Percentiles rank a stretch among this genome's conserved stretches.
These are phyloP conservation scores for Calyptomena viridis DNA, from an alignment of 2,113 vertebrate genomes.

Conservation along the genomic window DNA sequence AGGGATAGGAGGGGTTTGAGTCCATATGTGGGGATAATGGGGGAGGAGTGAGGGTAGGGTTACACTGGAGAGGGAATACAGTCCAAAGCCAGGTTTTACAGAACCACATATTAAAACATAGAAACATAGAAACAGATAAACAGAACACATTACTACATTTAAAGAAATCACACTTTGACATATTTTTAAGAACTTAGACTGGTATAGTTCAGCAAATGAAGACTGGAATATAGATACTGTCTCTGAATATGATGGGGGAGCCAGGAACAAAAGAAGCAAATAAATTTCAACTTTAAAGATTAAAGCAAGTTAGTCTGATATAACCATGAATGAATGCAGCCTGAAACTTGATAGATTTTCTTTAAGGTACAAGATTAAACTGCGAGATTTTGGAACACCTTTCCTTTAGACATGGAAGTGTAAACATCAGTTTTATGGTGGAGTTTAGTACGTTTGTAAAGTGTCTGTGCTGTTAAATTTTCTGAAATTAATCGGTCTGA, in stretches of 20 bases:
- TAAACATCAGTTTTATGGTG: not conserved
- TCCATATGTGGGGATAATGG: too few species aligned
- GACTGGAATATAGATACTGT: not conserved
- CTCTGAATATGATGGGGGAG: not conserved
- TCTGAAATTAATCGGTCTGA: not conserved
- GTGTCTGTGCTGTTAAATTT: not conserved
- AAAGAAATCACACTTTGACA: not conserved
- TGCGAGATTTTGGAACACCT: not conserved
- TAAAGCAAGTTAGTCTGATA: not conserved
- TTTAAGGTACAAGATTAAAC: not conserved
- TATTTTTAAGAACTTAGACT: not conserved
- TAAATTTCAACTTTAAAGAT: not conserved
- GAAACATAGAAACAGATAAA: too few species aligned
- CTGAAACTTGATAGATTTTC: not conserved
- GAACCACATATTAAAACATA: too few species aligned
- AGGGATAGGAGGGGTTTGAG: too few species aligned
- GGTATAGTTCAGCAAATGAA: not conserved
- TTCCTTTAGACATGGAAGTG: not conserved
- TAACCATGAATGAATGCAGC: not conserved
- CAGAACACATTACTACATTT: too few species aligned
- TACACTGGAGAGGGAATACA: too few species aligned
- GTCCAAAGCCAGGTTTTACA: too few species aligned
- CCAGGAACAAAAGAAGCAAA: not conserved
- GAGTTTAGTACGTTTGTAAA: not conserved
- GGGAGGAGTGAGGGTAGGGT: too few species aligned